Conservation (phyloP, 1,140 invertebrate genomes). For the Cotesia glomerata region DNA sequence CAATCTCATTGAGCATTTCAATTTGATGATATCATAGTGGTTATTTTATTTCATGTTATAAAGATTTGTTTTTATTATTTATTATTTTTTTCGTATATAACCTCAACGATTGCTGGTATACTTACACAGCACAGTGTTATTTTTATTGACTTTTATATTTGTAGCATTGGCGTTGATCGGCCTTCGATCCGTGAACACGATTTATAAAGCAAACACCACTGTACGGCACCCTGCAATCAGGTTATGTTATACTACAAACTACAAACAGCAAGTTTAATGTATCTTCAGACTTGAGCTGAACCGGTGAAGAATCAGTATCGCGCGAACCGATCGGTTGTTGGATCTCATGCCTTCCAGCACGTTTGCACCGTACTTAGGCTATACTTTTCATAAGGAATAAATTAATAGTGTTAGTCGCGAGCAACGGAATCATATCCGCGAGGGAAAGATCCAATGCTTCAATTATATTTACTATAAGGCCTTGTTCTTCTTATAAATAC, state of each 20-base stretch:
- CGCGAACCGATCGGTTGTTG: slow-evolving; percentile 16
- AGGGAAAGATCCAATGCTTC: slow-evolving; percentile 17
- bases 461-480: slow-evolving; percentile 19
- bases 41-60: too few species aligned
- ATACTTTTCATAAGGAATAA: slow-evolving; percentile 22
- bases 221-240: slow-evolving; percentile 59
- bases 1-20: slow-evolving; percentile 15
- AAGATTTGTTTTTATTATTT: slow-evolving; percentile 2
- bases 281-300: too few species aligned
- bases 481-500: neutral
- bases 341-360: slow-evolving; percentile 23
- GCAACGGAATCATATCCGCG: slow-evolving; percentile 19
- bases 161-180: slow-evolving; percentile 10
- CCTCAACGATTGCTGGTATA: neutral
- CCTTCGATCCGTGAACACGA: slow-evolving; percentile 41
- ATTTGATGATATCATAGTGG: neutral
- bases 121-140: neutral
- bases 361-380: slow-evolving; percentile 23
- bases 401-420: slow-evolving; percentile 18
- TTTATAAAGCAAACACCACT: slow-evolving; percentile 63
- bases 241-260: slow-evolving; percentile 3
- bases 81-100: too few species aligned
- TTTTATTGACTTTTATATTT: slow-evolving; percentile 10
- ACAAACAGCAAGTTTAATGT: too few species aligned
- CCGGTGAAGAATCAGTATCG: neutral